Conservation (phyloP, 2,113 vertebrate species). For the Pteruthius melanotis region DNA sequence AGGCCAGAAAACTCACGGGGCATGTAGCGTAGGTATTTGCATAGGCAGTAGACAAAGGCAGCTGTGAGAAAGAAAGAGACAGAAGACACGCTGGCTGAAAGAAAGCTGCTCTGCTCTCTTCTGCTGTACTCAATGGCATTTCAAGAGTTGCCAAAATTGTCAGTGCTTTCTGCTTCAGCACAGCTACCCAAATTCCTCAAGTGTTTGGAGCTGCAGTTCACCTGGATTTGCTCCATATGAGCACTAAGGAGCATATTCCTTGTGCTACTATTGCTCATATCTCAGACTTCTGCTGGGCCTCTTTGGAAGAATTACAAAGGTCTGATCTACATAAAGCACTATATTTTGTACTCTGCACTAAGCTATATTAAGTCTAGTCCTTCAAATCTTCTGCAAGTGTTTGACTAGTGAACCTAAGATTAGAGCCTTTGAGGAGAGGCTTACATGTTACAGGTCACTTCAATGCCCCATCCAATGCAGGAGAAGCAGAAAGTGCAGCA, state of each 20-base stretch:
- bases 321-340: not conserved
- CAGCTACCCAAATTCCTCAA: not conserved
- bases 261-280: not conserved
- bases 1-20: slow-evolving; percentile 19
- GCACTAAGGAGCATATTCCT: not conserved
- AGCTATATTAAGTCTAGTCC: not conserved
- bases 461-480: not conserved
- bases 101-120: not conserved
- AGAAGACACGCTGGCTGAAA: slow-evolving; percentile 6
- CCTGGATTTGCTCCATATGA: fast-evolving
- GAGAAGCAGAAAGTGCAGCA: not conserved
- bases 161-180: not conserved
- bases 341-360: not conserved
- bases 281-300: not conserved
- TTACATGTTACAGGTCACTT: fast-evolving
- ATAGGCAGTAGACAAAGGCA: slow-evolving; percentile 45
- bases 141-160: not conserved
- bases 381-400: not conserved
- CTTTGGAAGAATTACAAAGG: not conserved
- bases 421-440: not conserved
- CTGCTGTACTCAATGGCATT: not conserved
- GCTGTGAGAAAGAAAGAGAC: not conserved
- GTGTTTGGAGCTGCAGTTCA: not conserved
- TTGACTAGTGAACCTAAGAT: not conserved
- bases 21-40: not conserved